Evolutionary conservation across 2,888 invertebrate species (phyloP), one percentile per base, ranked within the genome.

Genomic region (Epinotia brunnichana): DNA sequence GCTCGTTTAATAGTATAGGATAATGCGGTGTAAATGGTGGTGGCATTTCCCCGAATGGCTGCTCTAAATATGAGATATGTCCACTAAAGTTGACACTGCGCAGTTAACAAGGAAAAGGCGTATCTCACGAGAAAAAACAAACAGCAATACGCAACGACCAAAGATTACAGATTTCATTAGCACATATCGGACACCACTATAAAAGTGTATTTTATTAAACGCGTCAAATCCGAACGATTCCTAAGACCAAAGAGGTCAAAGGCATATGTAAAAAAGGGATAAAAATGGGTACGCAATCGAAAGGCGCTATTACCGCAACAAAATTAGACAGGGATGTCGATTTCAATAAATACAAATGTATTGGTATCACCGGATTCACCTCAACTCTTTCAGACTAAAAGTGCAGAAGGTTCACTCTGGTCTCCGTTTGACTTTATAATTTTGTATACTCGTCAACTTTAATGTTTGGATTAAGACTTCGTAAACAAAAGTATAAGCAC

Each of bases 171-270:
- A 69, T 61, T 53, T 69, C 61, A 69, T 69, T 61, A 69, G 53
- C 39, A 39, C 41, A 56, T 71, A 71, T 72, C 61, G 21, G 17
- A 21, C 54, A 35, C 29, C 66, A 71, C 53, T 67, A 67, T 67
- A 73, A 68, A 62, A 61, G 24, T 44, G 39, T n/a, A 41, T 17
- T 67, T 67, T 67, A 68, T 59, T 53, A 73, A 53, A 59, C 69
- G 21, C 63, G 57, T 73, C 68, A 69, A 53, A 48, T 59, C 54
- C 67, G 56, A 56, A 51, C 72, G 67, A 62, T 73, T 63, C 39
- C 51, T 53, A 63, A 73, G n/a, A n/a, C 39, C 69, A 68, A 68
- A 69, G 53, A 69, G 73, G 73, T 73, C 73, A 69, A 69, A 44
- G 35, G 73, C 73, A 68, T 62, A 44, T 44, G 62, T 9, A 21